Conservation (phyloP, 2,113 vertebrate genomes). For the Aphelocoma coerulescens region DNA sequence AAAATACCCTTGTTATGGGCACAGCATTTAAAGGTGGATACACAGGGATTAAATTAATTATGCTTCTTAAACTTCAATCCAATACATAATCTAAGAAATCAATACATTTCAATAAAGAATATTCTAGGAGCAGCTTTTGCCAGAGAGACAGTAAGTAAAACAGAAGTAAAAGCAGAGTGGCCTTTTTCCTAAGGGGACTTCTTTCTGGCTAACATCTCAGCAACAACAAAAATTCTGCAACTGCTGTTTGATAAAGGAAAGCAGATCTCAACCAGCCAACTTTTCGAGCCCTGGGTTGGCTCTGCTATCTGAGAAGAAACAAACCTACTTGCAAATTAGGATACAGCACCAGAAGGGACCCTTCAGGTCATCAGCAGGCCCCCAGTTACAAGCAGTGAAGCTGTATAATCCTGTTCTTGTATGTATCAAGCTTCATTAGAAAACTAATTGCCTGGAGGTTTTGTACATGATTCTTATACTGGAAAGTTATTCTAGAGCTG, state of each 20-base stretch:
- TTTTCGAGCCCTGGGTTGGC: neutral
- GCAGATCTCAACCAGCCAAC: constrained; percentile 4
- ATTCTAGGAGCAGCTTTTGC: neutral
- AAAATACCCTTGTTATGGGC: neutral
- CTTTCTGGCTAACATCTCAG: neutral
- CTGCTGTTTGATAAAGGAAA: neutral
- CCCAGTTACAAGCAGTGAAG: neutral
- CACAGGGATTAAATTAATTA: neutral
- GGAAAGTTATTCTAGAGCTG: constrained; percentile 6
- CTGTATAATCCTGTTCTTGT: constrained; percentile 12
- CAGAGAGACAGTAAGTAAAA: neutral
- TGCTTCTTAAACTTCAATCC: neutral
- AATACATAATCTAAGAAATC: neutral
- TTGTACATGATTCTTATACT: neutral
- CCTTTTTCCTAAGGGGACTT: neutral
- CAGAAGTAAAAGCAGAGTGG: neutral
- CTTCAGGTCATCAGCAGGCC: constrained; percentile 25
- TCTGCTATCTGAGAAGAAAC: constrained; percentile 26
- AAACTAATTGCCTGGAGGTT: constrained; percentile 39
- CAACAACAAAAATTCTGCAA: constrained; percentile 16
- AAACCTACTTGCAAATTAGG: constrained; percentile 19
- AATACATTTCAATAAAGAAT: neutral
- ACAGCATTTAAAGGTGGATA: neutral
- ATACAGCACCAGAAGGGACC: neutral
- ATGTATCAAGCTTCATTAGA: constrained; percentile 33